These are phyloP conservation scores for Rotaria sp. DNA, from an alignment of 2,888 invertebrate species.

Conservation along the genomic window DNA sequence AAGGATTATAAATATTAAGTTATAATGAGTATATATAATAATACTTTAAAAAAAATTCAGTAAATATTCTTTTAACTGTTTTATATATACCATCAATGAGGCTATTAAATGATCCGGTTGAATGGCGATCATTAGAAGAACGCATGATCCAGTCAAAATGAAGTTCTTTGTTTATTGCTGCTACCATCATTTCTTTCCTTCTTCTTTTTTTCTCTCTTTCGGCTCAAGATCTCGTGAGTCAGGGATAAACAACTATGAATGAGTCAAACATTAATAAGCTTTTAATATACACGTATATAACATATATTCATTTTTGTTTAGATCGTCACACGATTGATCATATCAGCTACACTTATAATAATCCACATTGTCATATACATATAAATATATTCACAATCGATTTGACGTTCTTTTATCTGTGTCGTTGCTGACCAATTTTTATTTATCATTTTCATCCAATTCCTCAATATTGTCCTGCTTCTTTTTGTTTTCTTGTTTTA, in stretches of 20 bases:
- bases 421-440: background rate
- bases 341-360: background rate
- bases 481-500: background rate
- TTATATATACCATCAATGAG: background rate
- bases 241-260: background rate
- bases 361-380: background rate
- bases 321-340: background rate
- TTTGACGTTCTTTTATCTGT: background rate
- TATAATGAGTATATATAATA: background rate
- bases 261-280: background rate
- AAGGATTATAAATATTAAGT: background rate
- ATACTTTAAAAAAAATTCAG: background rate
- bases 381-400: background rate
- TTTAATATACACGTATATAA: too few relatives aligned
- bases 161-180: background rate
- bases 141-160: background rate
- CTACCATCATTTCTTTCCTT: background rate
- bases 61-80: background rate
- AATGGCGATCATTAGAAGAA: constrained; percentile 9
- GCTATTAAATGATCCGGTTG: background rate
- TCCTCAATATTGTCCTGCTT: background rate
- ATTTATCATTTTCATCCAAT: background rate
- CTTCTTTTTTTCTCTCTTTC: background rate
- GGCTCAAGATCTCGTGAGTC: background rate
- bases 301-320: background rate